These are phyloP conservation scores for Marmota flaviventris DNA, from an alignment of 2,113 vertebrate genomes.

Conservation along the genomic window DNA sequence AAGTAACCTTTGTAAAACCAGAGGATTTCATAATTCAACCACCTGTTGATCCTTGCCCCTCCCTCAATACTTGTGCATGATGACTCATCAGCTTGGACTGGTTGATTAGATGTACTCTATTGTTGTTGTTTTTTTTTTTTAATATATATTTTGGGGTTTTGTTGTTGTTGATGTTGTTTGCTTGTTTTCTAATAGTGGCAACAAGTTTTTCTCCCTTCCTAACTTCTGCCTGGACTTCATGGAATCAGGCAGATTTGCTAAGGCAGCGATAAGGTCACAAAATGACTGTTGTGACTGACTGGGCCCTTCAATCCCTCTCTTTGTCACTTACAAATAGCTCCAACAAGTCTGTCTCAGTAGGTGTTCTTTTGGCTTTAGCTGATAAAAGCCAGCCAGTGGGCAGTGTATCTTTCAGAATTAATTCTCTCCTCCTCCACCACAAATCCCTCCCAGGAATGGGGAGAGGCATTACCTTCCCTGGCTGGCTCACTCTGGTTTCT, in stretches of 20 bases:
- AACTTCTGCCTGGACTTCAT: not conserved
- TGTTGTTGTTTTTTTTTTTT: not conserved
- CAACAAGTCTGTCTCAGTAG: not conserved
- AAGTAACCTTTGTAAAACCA: not conserved
- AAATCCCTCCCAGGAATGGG: not conserved
- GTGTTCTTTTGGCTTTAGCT: not conserved
- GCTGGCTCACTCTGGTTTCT: not conserved
- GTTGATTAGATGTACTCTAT: not conserved
- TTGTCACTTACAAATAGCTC: slow-evolving; percentile 16
- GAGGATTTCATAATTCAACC: not conserved
- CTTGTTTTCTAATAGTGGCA: not conserved
- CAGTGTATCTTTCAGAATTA: slow-evolving; percentile 4
- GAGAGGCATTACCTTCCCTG: not conserved
- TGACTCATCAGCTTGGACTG: not conserved
- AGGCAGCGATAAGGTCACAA: not conserved
- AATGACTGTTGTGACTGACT: not conserved
- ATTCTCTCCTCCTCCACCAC: not conserved
- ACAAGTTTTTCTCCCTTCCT: not conserved
- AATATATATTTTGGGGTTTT: too few relatives aligned
- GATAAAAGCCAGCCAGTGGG: not conserved
- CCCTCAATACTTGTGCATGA: not conserved
- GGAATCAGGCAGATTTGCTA: not conserved
- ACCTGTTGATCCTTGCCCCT: not conserved
- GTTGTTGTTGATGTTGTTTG: too few relatives aligned
- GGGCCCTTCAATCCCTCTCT: not conserved